Conservation (phyloP, 2,888 invertebrate genomes). For the Fragum whitleyi region DNA sequence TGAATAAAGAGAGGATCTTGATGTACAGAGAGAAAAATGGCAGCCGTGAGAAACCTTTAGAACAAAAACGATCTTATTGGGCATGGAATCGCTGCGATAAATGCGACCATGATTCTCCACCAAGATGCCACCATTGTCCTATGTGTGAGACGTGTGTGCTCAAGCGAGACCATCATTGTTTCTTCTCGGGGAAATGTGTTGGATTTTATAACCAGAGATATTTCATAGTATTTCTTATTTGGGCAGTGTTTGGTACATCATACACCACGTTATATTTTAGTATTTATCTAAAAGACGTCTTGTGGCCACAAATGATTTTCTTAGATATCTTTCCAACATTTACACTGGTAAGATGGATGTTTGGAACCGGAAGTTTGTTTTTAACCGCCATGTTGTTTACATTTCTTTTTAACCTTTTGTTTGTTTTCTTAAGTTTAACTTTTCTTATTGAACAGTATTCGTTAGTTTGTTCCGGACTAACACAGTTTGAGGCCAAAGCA, state of each 20-base stretch:
- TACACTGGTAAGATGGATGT: slow-evolving; percentile 36
- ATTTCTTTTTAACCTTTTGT: slow-evolving; percentile 47
- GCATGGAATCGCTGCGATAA: slow-evolving; percentile 79
- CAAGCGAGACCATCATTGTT: slow-evolving; percentile 83
- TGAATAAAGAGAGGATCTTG: neutral
- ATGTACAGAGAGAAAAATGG: neutral
- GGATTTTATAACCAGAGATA: slow-evolving; percentile 81
- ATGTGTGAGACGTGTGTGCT: slow-evolving; percentile 80
- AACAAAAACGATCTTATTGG: slow-evolving; percentile 79
- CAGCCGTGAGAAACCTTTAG: neutral
- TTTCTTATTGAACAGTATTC: slow-evolving; percentile 50
- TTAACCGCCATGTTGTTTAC: slow-evolving; percentile 33
- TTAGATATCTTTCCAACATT: slow-evolving; percentile 51
- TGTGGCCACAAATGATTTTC: slow-evolving; percentile 19
- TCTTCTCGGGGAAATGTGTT: slow-evolving; percentile 80
- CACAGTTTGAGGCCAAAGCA: slow-evolving; percentile 50
- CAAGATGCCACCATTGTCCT: slow-evolving; percentile 82
- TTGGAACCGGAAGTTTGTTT: slow-evolving; percentile 26
- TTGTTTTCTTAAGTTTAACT: slow-evolving; percentile 45
- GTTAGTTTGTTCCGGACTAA: slow-evolving; percentile 37
- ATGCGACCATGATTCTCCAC: slow-evolving; percentile 78
- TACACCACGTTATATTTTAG: slow-evolving; percentile 44
- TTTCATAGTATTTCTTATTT: slow-evolving; percentile 79
- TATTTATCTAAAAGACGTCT: slow-evolving; percentile 27
- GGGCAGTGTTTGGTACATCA: slow-evolving; percentile 64